These are phyloP conservation scores for Megaceryle alcyon DNA, from an alignment of 2,797 vertebrate species.

Conservation along the genomic window DNA sequence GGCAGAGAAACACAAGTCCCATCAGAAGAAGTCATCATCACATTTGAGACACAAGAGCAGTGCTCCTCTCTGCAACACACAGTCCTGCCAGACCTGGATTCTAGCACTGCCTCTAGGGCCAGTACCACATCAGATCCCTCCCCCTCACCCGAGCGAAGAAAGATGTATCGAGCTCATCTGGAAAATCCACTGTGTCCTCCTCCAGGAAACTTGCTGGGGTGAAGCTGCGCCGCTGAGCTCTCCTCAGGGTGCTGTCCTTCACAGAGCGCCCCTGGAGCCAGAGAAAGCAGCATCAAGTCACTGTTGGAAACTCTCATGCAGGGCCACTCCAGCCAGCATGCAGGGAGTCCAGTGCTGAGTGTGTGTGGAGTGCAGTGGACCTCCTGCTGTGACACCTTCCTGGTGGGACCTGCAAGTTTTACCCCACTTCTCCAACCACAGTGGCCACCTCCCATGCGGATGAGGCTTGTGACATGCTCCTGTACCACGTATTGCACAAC, in stretches of 20 bases:
- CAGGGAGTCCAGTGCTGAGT: not conserved
- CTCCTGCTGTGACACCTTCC: not conserved
- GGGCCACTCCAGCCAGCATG: not conserved
- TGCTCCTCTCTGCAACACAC: not conserved
- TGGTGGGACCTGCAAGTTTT: not conserved
- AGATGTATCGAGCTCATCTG: slow-evolving; percentile 95
- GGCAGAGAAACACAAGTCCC: slow-evolving; percentile 56
- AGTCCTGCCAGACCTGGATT: not conserved
- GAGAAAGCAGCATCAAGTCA: not conserved
- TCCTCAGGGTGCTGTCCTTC: slow-evolving; percentile 81
- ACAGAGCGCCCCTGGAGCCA: slow-evolving; percentile 86
- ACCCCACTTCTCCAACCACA: not conserved
- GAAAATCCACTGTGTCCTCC: slow-evolving; percentile 92
- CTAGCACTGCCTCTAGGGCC: not conserved
- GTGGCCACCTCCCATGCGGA: not conserved
- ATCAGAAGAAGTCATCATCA: not conserved
- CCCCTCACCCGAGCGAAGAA: slow-evolving; percentile 96
- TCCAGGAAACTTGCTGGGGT: slow-evolving; percentile 91
- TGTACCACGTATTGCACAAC: accelerated
- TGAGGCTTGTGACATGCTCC: not conserved
- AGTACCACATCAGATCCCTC: not conserved
- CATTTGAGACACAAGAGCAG: not conserved
- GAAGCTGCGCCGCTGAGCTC: slow-evolving; percentile 88
- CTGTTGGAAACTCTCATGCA: not conserved
- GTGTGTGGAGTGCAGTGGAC: not conserved